Evolutionary conservation across 2,888 invertebrate species (phyloP).

Genomic region (Opisthograptis luteolata): DNA sequence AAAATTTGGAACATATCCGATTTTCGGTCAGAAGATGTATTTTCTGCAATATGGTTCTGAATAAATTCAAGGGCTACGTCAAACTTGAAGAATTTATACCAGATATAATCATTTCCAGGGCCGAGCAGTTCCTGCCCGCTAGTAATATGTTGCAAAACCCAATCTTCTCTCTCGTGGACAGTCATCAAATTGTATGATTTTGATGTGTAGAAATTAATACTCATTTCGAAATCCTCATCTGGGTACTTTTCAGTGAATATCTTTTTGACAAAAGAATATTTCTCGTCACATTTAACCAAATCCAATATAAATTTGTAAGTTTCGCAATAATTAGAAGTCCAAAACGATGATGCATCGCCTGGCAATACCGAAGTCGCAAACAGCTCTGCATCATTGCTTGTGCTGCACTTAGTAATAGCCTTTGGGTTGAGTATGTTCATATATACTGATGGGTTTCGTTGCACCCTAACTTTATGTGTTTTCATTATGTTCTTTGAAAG

Average conservation of each 20-base stretch:
- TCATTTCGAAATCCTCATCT: slow-evolving; percentile 3
- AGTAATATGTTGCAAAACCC: slow-evolving; percentile 34
- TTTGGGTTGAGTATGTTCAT: not conserved
- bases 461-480: slow-evolving; percentile 54
- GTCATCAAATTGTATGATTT: slow-evolving; percentile 39
- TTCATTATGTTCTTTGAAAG: slow-evolving; percentile 50
- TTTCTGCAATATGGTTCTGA: not conserved
- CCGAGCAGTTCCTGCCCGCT: slow-evolving; percentile 39
- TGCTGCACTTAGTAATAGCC: not conserved
- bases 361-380: not conserved
- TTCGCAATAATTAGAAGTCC: not conserved
- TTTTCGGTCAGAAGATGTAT: slow-evolving; percentile 42
- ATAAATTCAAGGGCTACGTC: not conserved
- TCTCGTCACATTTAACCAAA: slow-evolving; percentile 10
- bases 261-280: slow-evolving; percentile 41
- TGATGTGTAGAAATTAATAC: not conserved
- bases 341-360: not conserved
- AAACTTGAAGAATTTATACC: slow-evolving; percentile 49
- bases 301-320: not conserved
- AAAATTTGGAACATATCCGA: slow-evolving; percentile 28
- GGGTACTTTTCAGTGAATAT: slow-evolving; percentile 45
- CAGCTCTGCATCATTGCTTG: not conserved
- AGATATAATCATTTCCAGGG: slow-evolving; percentile 42
- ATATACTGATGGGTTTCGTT: not conserved
- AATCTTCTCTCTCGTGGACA: slow-evolving; percentile 41